phyloP scores from a whole-genome alignment of 2,888 invertebrate species.

The Dryobotodes eremita region DNA sequence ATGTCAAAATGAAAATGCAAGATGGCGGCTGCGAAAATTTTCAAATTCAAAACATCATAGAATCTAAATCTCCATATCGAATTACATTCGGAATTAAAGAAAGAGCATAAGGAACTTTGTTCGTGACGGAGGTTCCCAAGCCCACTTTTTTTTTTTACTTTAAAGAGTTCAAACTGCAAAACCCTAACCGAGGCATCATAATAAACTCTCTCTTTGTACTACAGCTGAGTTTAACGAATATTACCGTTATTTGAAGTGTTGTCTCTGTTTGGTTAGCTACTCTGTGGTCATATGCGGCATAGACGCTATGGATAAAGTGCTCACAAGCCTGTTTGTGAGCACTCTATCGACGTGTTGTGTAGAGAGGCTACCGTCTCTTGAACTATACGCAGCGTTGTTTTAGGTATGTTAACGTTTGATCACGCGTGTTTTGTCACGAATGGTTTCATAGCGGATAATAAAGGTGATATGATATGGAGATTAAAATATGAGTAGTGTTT shows the following conservation, averaged over 20 bases:
- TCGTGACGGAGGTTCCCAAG: too few relatives aligned
- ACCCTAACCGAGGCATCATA: too few relatives aligned
- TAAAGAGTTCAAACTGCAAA: not conserved
- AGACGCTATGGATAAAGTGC: constrained; percentile 11
- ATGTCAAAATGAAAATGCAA: too few relatives aligned
- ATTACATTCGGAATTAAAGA: too few relatives aligned
- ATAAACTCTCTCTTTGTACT: not conserved
- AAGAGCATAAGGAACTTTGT: too few relatives aligned
- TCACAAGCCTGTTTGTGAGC: too few relatives aligned
- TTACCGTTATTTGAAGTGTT: not conserved
- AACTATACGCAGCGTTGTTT: constrained; percentile 37
- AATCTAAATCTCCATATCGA: too few relatives aligned
- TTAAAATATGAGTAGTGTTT: constrained; percentile 16
- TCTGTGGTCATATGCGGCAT: constrained; percentile 6
- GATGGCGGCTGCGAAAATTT: too few relatives aligned
- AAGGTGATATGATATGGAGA: constrained; percentile 35
- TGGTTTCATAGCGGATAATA: constrained; percentile 32
- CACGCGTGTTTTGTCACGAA: constrained; percentile 33
- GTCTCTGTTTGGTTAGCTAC: constrained; percentile 5
- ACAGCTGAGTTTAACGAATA: not conserved
- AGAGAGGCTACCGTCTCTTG: constrained; percentile 18
- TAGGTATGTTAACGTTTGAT: constrained; percentile 35
- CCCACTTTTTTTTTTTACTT: not conserved
- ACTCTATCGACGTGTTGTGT: too few relatives aligned
- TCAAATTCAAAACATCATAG: too few relatives aligned